These are phyloP conservation scores for Entomobrya multifasciata DNA, from an alignment of 2,888 invertebrate genomes.

Conservation along the genomic window DNA sequence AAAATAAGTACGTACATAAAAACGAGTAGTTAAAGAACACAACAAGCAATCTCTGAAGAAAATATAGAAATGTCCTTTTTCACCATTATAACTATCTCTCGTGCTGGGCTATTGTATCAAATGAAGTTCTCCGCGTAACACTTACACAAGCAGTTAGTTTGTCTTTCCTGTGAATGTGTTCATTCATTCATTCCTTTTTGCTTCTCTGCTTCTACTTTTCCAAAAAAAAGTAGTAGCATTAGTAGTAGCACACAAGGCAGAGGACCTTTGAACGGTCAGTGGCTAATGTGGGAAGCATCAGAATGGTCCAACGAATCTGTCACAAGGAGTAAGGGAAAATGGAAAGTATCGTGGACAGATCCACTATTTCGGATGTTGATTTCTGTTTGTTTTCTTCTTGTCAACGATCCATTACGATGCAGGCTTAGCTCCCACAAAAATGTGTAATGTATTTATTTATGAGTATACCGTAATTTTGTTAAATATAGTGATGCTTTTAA, in stretches of 20 bases:
- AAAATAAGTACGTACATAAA: slow-evolving; percentile 11
- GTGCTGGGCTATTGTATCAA: not conserved
- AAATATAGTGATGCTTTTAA: no score
- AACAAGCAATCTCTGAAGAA: slow-evolving; percentile 31
- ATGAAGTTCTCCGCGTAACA: not conserved
- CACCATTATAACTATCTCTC: not conserved
- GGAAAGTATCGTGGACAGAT: slow-evolving; percentile 26
- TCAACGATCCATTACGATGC: slow-evolving; percentile 63
- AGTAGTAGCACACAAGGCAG: no score
- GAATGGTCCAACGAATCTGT: slow-evolving; percentile 51
- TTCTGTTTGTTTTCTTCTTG: slow-evolving; percentile 63
- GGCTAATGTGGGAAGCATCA: slow-evolving; percentile 58
- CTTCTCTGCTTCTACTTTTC: no score
- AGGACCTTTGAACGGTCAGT: slow-evolving; percentile 31
- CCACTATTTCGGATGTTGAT: slow-evolving; percentile 64
- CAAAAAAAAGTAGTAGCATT: no score
- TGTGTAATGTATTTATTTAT: no score
- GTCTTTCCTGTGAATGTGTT: slow-evolving; percentile 33
- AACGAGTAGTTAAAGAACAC: not conserved
- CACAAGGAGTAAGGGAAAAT: slow-evolving; percentile 22
- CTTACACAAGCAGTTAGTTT: slow-evolving; percentile 14
- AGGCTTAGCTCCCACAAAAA: no score
- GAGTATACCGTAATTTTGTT: no score
- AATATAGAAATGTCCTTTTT: not conserved
- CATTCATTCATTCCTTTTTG: slow-evolving; percentile 41